phyloP scores from a whole-genome alignment of 2,888 invertebrate genomes.

The Drosophila meridionalis region DNA sequence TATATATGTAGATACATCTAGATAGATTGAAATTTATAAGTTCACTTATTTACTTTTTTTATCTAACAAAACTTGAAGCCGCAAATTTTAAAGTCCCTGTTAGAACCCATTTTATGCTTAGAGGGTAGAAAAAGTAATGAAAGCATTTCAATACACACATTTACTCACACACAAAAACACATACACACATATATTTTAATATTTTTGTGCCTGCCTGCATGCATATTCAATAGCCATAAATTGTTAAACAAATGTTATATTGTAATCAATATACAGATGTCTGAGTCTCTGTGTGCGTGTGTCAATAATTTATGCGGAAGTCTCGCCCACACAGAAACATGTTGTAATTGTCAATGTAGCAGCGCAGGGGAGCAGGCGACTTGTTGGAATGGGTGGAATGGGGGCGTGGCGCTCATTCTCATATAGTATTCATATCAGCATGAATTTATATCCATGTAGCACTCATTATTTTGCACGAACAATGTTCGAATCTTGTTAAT shows the following conservation, averaged over 20 bases:
- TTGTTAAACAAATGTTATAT: constrained; percentile 76
- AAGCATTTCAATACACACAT: constrained; percentile 42
- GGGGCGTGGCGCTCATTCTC: constrained; percentile 14
- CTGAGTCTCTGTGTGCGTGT: constrained; percentile 22
- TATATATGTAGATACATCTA: background rate
- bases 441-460: constrained; percentile 66
- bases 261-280: constrained; percentile 66
- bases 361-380: constrained; percentile 8
- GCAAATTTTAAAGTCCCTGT: background rate
- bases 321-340: constrained; percentile 56
- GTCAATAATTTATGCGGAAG: constrained; percentile 70
- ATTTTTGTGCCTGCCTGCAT: constrained; percentile 12
- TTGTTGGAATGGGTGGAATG: background rate
- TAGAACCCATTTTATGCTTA: background rate
- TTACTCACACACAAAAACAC: background rate
- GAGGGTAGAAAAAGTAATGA: constrained; percentile 28
- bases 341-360: constrained; percentile 68
- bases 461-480: constrained; percentile 71
- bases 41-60: background rate
- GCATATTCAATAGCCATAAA: constrained; percentile 62
- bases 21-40: background rate
- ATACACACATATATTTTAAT: background rate
- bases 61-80: background rate
- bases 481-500: constrained; percentile 58
- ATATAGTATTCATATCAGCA: constrained; percentile 47